Conservation (phyloP, 2,797 vertebrate genomes). For the Acanthurus lineatus region DNA sequence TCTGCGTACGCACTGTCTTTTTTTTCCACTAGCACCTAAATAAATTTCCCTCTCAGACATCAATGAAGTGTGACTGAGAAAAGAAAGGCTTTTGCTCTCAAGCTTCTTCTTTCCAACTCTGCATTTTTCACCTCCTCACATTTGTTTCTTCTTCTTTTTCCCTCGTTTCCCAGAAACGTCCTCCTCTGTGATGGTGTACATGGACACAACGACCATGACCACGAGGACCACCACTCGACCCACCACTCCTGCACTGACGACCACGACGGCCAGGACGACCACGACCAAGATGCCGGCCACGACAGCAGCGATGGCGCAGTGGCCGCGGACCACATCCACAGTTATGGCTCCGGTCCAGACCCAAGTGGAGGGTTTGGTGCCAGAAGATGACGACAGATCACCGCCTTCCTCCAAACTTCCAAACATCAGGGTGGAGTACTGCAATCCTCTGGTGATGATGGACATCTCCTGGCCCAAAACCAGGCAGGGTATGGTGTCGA, state of each 20-base stretch:
- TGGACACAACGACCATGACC: conserved; percentile 84
- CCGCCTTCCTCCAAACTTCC: conserved; percentile 90
- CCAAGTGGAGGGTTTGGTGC: conserved; percentile 41
- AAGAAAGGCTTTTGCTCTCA: conserved; percentile 15
- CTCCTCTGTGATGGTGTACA: conserved; percentile 87
- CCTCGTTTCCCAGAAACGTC: conserved; percentile 86
- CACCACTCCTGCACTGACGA: conserved; percentile 56
- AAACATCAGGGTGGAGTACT: conserved; percentile 88
- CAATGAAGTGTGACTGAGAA: conserved; percentile 50
- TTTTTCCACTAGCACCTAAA: conserved; percentile 39
- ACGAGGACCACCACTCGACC: conserved; percentile 75
- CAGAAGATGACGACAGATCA: conserved; percentile 80
- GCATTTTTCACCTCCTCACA: conserved; percentile 3
- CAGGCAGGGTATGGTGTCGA: conserved; percentile 89
- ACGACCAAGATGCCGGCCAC: conserved; percentile 76
- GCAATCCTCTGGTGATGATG: conserved; percentile 89
- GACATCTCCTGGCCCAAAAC: conserved; percentile 95
- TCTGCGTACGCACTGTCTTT: neutral
- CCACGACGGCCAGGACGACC: conserved; percentile 72
- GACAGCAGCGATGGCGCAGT: conserved; percentile 67
- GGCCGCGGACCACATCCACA: conserved; percentile 86
- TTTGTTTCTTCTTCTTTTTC: neutral
- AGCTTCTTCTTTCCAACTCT: neutral
- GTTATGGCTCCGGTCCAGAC: conserved; percentile 52
- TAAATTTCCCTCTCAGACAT: conserved; percentile 33